Conservation (phyloP, 2,113 vertebrate species). For the Thryonomys swinderianus region DNA sequence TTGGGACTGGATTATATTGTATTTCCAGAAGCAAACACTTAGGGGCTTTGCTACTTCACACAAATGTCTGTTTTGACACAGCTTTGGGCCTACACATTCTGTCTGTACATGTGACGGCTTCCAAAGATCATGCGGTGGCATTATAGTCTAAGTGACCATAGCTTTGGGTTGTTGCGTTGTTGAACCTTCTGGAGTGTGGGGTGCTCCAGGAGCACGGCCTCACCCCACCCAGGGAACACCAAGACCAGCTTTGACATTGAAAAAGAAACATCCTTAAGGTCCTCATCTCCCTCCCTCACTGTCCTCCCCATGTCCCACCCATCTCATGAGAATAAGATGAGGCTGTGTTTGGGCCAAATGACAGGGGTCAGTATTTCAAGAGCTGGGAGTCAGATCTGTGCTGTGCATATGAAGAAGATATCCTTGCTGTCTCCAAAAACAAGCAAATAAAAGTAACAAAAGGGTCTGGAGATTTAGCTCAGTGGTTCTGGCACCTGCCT, state of each 20-base stretch:
- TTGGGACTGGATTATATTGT: conserved; percentile 16
- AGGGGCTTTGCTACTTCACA: conserved; percentile 47
- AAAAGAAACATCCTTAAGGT: background rate
- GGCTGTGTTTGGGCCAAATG: background rate
- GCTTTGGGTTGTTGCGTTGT: conserved; percentile 46
- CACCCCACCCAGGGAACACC: background rate
- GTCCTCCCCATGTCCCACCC: background rate
- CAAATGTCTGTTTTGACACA: conserved; percentile 22
- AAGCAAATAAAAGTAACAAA: background rate
- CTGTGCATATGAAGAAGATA: background rate
- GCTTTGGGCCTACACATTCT: conserved; percentile 36
- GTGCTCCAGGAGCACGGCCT: background rate
- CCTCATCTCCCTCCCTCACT: background rate
- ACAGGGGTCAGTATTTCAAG: background rate
- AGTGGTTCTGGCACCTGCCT: too few relatives aligned
- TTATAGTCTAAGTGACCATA: background rate
- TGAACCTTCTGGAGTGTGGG: background rate
- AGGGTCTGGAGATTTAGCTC: too few relatives aligned
- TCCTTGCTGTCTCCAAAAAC: background rate
- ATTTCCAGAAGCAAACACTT: conserved; percentile 52
- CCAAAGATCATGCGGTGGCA: conserved; percentile 41
- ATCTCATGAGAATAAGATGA: background rate
- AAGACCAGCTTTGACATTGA: background rate
- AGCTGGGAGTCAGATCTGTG: background rate
- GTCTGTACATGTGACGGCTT: conserved; percentile 34